Base-by-base conservation (phyloP, 2,888 invertebrate species). In the Lithophane ornitopus region DNA sequence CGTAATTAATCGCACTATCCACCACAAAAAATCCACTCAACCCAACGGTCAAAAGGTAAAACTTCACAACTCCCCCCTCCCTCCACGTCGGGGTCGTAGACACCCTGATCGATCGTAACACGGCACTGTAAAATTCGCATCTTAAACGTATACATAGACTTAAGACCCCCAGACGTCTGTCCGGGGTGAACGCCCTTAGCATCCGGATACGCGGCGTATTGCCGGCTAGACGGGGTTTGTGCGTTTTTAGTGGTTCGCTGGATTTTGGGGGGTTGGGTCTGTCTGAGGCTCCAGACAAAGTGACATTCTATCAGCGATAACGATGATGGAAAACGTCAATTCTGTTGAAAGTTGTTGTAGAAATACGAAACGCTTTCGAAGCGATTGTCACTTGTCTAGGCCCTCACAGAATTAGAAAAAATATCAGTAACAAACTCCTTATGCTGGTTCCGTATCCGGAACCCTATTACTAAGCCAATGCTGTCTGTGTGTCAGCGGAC, bases 141-240 rank as follows among this genome's bases (percentile, higher is more conserved):
- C 88, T 88, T 88, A 81, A 80, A 83, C 70, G 75, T 87, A 84
- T 77, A 87, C 84, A 75, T 78, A 83, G 81, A 78, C 85, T 88
- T 84, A 88, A 87, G 90, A 85, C 83, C 79, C 84, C 79, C 84
- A 91, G 92, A 91, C 91, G 90, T 85, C 90, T 87, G 88, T 82
- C 82, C 86, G 89, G 89, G 92, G 91, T 91, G 91, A 82, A 82
- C 70, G 92, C 82, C 87, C 92, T 61, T 66, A 41, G 73, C 81
- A 85, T 82, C 87, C 87, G 81, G 78, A 78, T 80, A 68, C 84
- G 71, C 71, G 34, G 76, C 63, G 74, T 80, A 73, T 77, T 78
- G 70, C 72, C 46, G 77, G 70, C 81, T 70, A 70, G 85, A 84
- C 84, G 28, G 39, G 41, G 71, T 44, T 54, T 65, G 58, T 84